Conservation (phyloP, 2,113 vertebrate genomes). For the Toxotes chatareus region DNA sequence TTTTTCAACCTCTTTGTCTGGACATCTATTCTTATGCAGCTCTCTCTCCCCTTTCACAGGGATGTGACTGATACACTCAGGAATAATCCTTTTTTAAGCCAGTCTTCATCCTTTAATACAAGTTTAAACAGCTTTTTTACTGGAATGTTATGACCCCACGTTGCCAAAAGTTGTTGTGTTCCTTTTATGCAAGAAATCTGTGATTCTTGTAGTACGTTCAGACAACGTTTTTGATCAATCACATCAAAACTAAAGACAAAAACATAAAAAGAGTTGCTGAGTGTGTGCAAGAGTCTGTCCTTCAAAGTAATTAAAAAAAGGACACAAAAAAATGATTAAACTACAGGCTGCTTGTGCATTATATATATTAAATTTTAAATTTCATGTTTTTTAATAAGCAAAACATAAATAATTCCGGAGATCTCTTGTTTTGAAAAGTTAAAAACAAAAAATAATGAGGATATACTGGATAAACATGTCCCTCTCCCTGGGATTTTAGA, state of each 20-base stretch:
- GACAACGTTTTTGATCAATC: neutral
- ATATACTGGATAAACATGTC: neutral
- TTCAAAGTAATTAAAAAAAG: neutral
- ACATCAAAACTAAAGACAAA: neutral
- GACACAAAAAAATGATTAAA: neutral
- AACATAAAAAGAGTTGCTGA: neutral
- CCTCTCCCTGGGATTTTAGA: neutral
- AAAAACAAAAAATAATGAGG: neutral
- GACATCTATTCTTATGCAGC: neutral
- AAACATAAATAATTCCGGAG: neutral
- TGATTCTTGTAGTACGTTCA: neutral
- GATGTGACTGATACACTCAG: no score
- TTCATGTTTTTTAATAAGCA: neutral
- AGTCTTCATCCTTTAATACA: no score
- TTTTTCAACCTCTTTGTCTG: neutral
- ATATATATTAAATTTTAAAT: no score
- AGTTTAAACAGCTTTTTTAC: no score
- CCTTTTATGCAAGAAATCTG: neutral
- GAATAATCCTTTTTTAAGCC: no score
- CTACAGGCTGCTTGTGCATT: neutral
- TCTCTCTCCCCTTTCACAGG: neutral
- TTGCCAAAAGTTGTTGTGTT: neutral
- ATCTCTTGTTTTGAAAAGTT: no score
- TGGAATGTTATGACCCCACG: neutral
- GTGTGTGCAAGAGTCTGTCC: neutral